Evolutionary conservation across 1,140 invertebrate genomes (phyloP).

Genomic region (Cylas formicarius): DNA sequence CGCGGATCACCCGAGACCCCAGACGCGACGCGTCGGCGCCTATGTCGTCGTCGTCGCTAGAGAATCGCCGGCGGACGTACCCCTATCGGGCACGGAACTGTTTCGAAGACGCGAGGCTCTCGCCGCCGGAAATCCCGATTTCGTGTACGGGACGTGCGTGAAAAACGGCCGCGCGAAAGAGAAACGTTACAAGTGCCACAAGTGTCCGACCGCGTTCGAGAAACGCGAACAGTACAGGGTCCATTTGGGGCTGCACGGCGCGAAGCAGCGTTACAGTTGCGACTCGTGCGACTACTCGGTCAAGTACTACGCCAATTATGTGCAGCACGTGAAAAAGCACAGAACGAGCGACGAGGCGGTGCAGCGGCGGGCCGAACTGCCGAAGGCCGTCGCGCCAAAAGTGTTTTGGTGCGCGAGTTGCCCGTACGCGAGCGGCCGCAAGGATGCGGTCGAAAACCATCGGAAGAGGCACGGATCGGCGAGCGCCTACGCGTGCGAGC

Average conservation of each 20-base stretch:
- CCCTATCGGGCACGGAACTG: constrained; percentile 55
- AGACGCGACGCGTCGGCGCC: constrained; percentile 15
- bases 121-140: constrained; percentile 65
- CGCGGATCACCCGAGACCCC: constrained; percentile 53
- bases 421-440: constrained; percentile 66
- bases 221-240: constrained; percentile 79
- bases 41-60: constrained; percentile 38
- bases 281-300: constrained; percentile 84
- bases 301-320: constrained; percentile 75
- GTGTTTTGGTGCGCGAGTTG: constrained; percentile 60
- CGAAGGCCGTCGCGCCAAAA: constrained; percentile 40
- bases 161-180: constrained; percentile 68
- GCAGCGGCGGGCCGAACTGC: constrained; percentile 49
- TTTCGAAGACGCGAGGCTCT: constrained; percentile 54
- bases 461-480: constrained; percentile 61
- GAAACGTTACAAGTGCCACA: constrained; percentile 74
- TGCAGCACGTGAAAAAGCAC: constrained; percentile 73
- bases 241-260: constrained; percentile 75
- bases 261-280: constrained; percentile 76
- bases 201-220: constrained; percentile 83
- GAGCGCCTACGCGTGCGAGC: constrained; percentile 62
- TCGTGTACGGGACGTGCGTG: constrained; percentile 66
- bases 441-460: constrained; percentile 68
- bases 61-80: constrained; percentile 41
- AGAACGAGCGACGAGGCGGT: constrained; percentile 60